These are phyloP conservation scores for Phasianus colchicus DNA, from an alignment of 2,113 vertebrate species.

Conservation along the genomic window DNA sequence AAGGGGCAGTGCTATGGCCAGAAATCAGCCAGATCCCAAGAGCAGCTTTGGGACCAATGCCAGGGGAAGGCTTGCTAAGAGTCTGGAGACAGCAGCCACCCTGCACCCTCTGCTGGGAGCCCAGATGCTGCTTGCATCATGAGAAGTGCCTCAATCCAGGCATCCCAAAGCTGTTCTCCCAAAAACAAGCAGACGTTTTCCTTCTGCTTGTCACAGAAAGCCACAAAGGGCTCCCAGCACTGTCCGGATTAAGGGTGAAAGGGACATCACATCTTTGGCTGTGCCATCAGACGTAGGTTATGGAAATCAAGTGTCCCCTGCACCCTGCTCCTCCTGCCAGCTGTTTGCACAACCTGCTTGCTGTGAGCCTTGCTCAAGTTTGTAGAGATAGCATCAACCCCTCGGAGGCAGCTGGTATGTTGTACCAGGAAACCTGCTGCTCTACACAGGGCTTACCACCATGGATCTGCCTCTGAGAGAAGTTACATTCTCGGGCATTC, in stretches of 20 bases:
- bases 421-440: slow-evolving; percentile 58
- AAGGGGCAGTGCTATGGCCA: background rate
- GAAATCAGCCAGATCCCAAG: background rate
- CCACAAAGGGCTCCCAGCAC: background rate
- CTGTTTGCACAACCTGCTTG: background rate
- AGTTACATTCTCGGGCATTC: slow-evolving; percentile 21
- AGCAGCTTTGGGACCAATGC: accelerated
- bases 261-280: background rate
- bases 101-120: background rate
- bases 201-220: background rate
- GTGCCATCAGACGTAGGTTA: accelerated
- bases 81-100: background rate
- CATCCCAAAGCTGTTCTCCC: background rate
- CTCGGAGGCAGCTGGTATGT: background rate
- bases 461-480: slow-evolving; percentile 21
- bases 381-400: background rate
- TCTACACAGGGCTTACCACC: slow-evolving; percentile 54
- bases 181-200: slow-evolving; percentile 34
- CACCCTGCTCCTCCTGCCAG: background rate
- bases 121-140: slow-evolving; percentile 33
- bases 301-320: background rate
- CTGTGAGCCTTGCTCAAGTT: slow-evolving; percentile 19
- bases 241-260: background rate
- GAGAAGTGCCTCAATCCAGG: background rate
- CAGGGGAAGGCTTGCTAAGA: background rate